These are phyloP conservation scores for Galeruca laticollis DNA, from an alignment of 2,888 invertebrate genomes.

Conservation along the genomic window DNA sequence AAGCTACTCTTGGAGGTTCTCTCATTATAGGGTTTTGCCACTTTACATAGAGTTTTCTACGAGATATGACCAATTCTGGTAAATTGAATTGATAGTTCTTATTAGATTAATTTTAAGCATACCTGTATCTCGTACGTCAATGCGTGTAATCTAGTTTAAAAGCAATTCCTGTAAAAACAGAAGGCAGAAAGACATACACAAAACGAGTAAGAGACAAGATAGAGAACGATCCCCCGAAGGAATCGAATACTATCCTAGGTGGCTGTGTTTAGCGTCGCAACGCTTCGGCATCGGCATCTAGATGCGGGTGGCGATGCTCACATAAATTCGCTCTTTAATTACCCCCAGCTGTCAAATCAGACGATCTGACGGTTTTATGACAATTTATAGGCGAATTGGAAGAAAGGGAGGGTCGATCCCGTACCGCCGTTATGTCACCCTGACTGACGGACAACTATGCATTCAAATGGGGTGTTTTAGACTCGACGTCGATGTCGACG, in stretches of 20 bases:
- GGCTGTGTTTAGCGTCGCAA: slow-evolving; percentile 48
- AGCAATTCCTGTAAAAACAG: slow-evolving; percentile 1
- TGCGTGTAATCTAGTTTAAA: slow-evolving; percentile 1
- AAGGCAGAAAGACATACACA: slow-evolving; percentile 21
- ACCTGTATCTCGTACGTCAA: background rate
- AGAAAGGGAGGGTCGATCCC: slow-evolving; percentile 66
- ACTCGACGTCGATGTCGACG: slow-evolving; percentile 31
- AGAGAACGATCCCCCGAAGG: slow-evolving; percentile 52
- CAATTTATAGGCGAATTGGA: slow-evolving; percentile 73
- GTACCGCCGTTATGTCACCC: slow-evolving; percentile 70
- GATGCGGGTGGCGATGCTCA: slow-evolving; percentile 65
- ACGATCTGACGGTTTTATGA: slow-evolving; percentile 82
- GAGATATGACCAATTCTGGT: too few relatives aligned
- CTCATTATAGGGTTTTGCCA: too few relatives aligned
- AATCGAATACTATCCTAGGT: slow-evolving; percentile 46
- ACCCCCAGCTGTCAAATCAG: slow-evolving; percentile 75
- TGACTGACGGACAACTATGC: slow-evolving; percentile 82
- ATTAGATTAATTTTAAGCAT: too few relatives aligned
- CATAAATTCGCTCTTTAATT: slow-evolving; percentile 69
- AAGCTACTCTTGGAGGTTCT: too few relatives aligned
- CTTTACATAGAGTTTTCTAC: too few relatives aligned
- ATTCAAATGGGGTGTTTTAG: slow-evolving; percentile 81
- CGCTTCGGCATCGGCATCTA: slow-evolving; percentile 54
- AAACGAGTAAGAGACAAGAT: slow-evolving; percentile 42
- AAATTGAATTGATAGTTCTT: too few relatives aligned